Evolutionary conservation across 2,888 invertebrate species (phyloP).

Genomic region (Hypselothyrea guttata): DNA sequence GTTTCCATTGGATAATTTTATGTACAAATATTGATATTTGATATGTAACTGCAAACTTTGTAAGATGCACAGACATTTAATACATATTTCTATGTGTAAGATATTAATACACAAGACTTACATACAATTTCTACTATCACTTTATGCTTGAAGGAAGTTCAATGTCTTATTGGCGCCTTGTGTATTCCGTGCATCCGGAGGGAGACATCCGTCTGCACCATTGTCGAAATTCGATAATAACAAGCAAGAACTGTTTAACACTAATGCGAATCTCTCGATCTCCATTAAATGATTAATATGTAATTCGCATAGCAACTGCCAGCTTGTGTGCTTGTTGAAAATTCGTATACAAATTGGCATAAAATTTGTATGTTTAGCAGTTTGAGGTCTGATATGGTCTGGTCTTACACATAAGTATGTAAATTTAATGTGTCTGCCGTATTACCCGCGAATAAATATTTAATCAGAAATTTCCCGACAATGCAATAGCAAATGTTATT

Average conservation of each 20-base stretch:
- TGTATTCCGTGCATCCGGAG: not conserved
- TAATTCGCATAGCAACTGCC: not conserved
- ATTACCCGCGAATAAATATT: conserved; percentile 9
- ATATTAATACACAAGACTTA: conserved; percentile 30
- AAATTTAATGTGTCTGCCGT: conserved; percentile 10
- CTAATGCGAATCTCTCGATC: not conserved
- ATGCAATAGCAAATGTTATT: conserved; percentile 6
- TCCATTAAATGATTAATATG: not conserved
- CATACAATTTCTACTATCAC: too few relatives aligned
- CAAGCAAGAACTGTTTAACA: too few relatives aligned
- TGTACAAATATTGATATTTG: too few relatives aligned
- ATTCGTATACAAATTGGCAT: conserved; percentile 2
- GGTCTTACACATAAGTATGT: not conserved
- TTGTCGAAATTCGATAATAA: not conserved
- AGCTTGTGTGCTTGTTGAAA: too few relatives aligned
- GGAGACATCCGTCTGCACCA: not conserved
- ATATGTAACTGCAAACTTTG: too few relatives aligned
- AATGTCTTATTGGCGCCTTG: too few relatives aligned
- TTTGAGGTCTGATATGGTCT: not conserved
- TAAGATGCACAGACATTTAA: too few relatives aligned
- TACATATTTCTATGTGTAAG: not conserved
- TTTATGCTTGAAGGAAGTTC: too few relatives aligned
- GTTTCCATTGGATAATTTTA: too few relatives aligned
- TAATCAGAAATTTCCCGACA: conserved; percentile 13
- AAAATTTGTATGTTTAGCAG: conserved; percentile 2